These are phyloP conservation scores for Morpho achilles DNA, from an alignment of 2,888 invertebrate genomes.

Conservation along the genomic window DNA sequence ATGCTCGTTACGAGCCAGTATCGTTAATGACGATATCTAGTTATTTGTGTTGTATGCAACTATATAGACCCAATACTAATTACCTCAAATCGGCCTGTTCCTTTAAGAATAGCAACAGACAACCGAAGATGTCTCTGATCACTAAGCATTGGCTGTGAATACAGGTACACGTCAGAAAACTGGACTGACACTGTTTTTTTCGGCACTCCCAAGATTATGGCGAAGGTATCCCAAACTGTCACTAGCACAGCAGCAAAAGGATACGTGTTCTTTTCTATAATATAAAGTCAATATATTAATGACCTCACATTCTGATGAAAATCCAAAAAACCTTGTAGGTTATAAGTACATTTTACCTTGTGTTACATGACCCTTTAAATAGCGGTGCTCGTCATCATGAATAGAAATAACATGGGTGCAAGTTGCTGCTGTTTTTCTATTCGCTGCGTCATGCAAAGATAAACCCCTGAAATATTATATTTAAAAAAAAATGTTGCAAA, in stretches of 20 bases:
- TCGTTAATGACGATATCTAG: too few species aligned
- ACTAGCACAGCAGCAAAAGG: slow-evolving; percentile 88
- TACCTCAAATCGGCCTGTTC: slow-evolving; percentile 79
- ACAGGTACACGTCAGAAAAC: slow-evolving; percentile 80
- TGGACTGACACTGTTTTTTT: slow-evolving; percentile 82
- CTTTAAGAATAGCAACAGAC: slow-evolving; percentile 79
- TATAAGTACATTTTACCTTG: slow-evolving; percentile 36
- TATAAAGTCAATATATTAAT: not conserved
- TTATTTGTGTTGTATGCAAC: too few species aligned
- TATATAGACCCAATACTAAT: not conserved
- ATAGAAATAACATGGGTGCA: slow-evolving; percentile 38
- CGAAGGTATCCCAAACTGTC: slow-evolving; percentile 84
- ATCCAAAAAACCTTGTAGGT: too few species aligned
- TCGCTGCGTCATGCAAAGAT: slow-evolving; percentile 37
- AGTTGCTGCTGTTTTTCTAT: slow-evolving; percentile 36
- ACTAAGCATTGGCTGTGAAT: slow-evolving; percentile 75
- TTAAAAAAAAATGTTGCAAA: too few species aligned
- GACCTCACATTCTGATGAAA: too few species aligned
- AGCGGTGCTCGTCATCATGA: slow-evolving; percentile 46
- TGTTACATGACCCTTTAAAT: slow-evolving; percentile 42
- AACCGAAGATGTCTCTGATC: slow-evolving; percentile 76
- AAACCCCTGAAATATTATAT: slow-evolving; percentile 36
- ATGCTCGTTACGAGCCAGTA: too few species aligned
- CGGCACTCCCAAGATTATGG: slow-evolving; percentile 78
- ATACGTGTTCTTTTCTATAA: slow-evolving; percentile 81